A percentile compares a stretch with the other conserved stretches of the same genome.
These are phyloP conservation scores for Xiphophorus couchianus DNA, from an alignment of 2,113 vertebrate genomes.

Conservation along the genomic window DNA sequence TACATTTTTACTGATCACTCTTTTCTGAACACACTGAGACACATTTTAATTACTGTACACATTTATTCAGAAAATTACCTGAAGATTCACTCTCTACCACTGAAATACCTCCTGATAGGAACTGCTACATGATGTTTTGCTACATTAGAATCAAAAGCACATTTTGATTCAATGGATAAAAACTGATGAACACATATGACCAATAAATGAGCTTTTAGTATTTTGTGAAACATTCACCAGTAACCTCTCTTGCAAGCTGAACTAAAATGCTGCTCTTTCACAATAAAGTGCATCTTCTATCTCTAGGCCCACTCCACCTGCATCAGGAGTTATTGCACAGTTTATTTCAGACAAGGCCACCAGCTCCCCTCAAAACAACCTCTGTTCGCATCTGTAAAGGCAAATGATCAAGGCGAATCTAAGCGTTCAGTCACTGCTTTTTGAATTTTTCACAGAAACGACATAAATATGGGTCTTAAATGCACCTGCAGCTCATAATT, in stretches of 20 bases:
- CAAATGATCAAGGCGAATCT: conserved; percentile 39
- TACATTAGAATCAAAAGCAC: conserved; percentile 60
- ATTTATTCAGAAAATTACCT: conserved; percentile 73
- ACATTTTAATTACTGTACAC: conserved; percentile 32
- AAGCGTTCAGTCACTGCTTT: conserved; percentile 18
- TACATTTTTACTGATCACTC: neutral
- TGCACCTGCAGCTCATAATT: conserved; percentile 23
- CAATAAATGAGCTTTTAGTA: conserved; percentile 23
- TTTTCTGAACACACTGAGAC: conserved; percentile 8
- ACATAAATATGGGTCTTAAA: conserved; percentile 35
- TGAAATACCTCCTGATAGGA: conserved; percentile 36
- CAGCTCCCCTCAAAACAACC: conserved; percentile 17
- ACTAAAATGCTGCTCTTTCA: conserved; percentile 34
- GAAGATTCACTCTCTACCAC: conserved; percentile 42
- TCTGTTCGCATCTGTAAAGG: conserved; percentile 36
- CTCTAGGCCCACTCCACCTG: conserved; percentile 34
- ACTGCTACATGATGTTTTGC: conserved; percentile 55
- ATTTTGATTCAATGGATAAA: conserved; percentile 42
- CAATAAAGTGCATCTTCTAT: conserved; percentile 75
- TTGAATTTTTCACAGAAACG: conserved; percentile 39
- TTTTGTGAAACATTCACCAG: conserved; percentile 68
- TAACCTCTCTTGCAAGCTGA: conserved; percentile 62
- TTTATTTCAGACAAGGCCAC: conserved; percentile 43
- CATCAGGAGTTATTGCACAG: conserved; percentile 36
- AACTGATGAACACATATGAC: conserved; percentile 43